Conservation (phyloP, 2,888 invertebrate genomes). For the Sceliomorpha sp. region DNA sequence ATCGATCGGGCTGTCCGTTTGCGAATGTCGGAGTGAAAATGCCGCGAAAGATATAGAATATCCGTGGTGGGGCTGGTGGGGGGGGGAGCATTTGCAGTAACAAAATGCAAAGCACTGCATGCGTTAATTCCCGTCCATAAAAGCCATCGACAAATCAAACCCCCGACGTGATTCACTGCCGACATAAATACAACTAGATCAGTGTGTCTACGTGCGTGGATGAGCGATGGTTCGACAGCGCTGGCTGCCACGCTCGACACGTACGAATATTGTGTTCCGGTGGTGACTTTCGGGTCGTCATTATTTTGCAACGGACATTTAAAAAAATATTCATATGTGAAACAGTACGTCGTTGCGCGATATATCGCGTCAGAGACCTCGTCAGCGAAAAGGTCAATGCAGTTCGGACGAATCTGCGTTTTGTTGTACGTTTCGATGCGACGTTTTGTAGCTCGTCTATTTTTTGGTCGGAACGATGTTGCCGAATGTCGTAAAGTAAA, state of each 20-base stretch:
- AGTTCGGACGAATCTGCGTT: no score
- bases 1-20: conserved; percentile 70
- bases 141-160: conserved; percentile 80
- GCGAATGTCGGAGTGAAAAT: conserved; percentile 55
- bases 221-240: conserved; percentile 75
- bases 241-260: conserved; percentile 46
- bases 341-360: conserved; percentile 54
- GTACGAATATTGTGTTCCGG: conserved; percentile 57
- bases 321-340: conserved; percentile 55
- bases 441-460: no score
- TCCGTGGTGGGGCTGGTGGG: conserved; percentile 45
- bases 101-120: conserved; percentile 77
- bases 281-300: conserved; percentile 57
- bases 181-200: conserved; percentile 80
- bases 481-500: no score
- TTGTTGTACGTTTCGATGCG: neutral
- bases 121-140: conserved; percentile 79
- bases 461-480: no score
- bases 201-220: conserved; percentile 73
- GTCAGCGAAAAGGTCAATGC: conserved; percentile 40
- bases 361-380: conserved; percentile 53
- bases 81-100: conserved; percentile 74
- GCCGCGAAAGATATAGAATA: conserved; percentile 45
- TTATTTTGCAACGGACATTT: conserved; percentile 56
- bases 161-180: conserved; percentile 78